Conservation (phyloP, 2,888 invertebrate genomes). For the Microdon myrmicae region DNA sequence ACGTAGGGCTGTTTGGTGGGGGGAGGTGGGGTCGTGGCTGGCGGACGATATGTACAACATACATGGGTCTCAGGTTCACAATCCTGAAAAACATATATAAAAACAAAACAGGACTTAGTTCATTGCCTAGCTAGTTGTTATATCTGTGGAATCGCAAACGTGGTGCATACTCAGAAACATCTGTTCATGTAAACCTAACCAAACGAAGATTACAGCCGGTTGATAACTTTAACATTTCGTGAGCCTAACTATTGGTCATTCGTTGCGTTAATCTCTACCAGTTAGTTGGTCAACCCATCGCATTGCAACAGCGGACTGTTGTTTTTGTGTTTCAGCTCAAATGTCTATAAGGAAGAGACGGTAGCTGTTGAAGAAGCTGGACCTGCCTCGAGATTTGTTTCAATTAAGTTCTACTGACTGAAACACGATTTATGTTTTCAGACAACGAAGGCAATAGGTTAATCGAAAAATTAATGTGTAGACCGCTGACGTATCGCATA, state of each 20-base stretch:
- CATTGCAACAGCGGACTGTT: constrained; percentile 28
- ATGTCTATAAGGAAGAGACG: too few relatives aligned
- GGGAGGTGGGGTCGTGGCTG: constrained; percentile 57
- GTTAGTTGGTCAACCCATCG: constrained; percentile 7
- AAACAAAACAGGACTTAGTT: constrained; percentile 49
- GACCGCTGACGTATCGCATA: too few relatives aligned
- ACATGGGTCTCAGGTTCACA: constrained; percentile 66
- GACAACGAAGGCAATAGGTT: too few relatives aligned
- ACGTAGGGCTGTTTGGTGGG: constrained; percentile 58
- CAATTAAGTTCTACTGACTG: constrained; percentile 36
- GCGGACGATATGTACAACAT: constrained; percentile 65
- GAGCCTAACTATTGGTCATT: constrained; percentile 31
- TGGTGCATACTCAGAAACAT: constrained; percentile 4
- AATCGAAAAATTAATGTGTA: too few relatives aligned
- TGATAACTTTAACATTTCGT: constrained; percentile 38
- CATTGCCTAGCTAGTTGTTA: background rate
- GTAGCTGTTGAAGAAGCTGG: constrained; percentile 1
- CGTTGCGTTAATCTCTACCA: constrained; percentile 19
- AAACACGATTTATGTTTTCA: constrained; percentile 20
- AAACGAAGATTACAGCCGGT: constrained; percentile 17
- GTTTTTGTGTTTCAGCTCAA: constrained; percentile 8
- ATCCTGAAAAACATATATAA: constrained; percentile 58
- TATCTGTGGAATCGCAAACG: constrained; percentile 8
- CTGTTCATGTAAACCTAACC: background rate
- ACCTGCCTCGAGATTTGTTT: constrained; percentile 25